Conservation (phyloP, 1,140 invertebrate genomes). For the Calycopis cecrops region DNA sequence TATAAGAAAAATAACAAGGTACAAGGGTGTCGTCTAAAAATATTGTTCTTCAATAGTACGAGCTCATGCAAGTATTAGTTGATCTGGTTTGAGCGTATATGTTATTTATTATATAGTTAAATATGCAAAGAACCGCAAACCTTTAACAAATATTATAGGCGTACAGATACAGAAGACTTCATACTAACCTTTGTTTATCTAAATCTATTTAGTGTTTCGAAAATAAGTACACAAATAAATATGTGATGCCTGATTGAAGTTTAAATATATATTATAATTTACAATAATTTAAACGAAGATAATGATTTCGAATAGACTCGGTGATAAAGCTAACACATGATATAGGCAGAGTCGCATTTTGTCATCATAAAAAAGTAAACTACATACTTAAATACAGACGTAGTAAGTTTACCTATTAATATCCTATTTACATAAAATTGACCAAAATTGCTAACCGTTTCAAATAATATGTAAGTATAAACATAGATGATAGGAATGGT, state of each 20-base stretch:
- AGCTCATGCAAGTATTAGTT: conserved; percentile 28
- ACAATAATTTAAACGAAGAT: too few species aligned
- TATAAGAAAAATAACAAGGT: conserved; percentile 49
- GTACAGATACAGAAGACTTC: too few species aligned
- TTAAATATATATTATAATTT: too few species aligned
- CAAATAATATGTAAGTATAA: conserved; percentile 34
- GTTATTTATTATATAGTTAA: conserved; percentile 2
- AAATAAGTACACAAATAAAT: too few species aligned
- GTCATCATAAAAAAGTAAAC: conserved; percentile 19
- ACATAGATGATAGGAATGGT: conserved; percentile 15
- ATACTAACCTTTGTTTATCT: too few species aligned
- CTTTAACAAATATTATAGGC: too few species aligned
- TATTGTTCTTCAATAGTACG: conserved; percentile 58
- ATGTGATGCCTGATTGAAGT: too few species aligned
- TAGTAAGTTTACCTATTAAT: conserved; percentile 26
- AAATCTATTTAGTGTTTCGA: too few species aligned
- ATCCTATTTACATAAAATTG: conserved; percentile 58
- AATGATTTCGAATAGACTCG: too few species aligned
- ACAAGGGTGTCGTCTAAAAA: conserved; percentile 68
- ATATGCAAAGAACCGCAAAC: neutral
- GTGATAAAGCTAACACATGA: neutral
- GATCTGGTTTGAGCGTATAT: conserved; percentile 32
- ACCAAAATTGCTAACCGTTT: conserved; percentile 61
- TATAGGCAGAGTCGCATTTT: conserved; percentile 3
- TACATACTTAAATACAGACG: conserved; percentile 33